Conservation (phyloP, 1,140 invertebrate species). For the Drosophila mojavensis region DNA sequence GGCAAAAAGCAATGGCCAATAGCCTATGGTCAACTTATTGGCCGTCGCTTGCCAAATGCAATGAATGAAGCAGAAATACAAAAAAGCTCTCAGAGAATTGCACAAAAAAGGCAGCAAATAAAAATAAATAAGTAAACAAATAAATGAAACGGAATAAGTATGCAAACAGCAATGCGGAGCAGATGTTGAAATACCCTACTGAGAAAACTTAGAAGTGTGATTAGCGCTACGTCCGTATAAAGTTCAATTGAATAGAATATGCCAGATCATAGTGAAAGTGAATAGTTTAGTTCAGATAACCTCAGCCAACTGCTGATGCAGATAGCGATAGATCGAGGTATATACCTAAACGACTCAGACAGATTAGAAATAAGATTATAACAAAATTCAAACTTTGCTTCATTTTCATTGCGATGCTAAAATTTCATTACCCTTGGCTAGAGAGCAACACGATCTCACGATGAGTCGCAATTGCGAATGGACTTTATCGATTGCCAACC, state of each 20-base stretch:
- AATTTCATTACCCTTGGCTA: neutral
- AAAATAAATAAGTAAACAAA: constrained; percentile 19
- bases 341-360: no score
- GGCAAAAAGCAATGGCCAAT: constrained; percentile 52
- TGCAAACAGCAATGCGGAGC: constrained; percentile 12
- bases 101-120: constrained; percentile 39
- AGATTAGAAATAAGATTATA: no score
- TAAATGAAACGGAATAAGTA: neutral
- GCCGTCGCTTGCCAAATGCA: constrained; percentile 74
- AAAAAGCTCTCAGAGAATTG: constrained; percentile 42
- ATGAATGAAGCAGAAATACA: constrained; percentile 48
- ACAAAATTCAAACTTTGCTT: no score
- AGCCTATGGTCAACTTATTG: constrained; percentile 69
- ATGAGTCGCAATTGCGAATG: constrained; percentile 53
- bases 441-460: constrained; percentile 55
- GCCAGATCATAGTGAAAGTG: no score
- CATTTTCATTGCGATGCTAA: no score
- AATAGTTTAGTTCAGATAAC: no score
- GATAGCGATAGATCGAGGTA: no score
- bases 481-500: constrained; percentile 73
- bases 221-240: no score
- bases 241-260: no score
- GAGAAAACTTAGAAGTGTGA: neutral
- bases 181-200: neutral
- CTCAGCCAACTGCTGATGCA: no score